Evolutionary conservation across 2,797 vertebrate genomes (phyloP).

Genomic region (Pseudochirops corinnae): DNA sequence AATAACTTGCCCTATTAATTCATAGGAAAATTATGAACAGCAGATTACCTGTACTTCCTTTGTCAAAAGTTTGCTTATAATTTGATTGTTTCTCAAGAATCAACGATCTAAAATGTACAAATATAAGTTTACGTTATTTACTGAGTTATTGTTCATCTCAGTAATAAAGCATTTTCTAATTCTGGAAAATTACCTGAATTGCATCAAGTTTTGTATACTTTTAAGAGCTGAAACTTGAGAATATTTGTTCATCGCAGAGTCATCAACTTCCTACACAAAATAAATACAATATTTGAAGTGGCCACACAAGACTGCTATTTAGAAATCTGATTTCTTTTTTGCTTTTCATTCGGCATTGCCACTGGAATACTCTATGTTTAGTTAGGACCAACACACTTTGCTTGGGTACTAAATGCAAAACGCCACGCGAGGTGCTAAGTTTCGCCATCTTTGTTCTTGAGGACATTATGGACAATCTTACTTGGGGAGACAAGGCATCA

Average conservation of each 20-base stretch:
- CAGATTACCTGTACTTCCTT: slow-evolving; percentile 72
- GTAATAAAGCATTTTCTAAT: slow-evolving; percentile 69
- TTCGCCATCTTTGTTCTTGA: neutral
- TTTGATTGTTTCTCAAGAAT: slow-evolving; percentile 76
- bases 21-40: slow-evolving; percentile 57
- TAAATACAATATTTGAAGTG: slow-evolving; percentile 66
- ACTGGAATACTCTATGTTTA: neutral
- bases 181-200: slow-evolving; percentile 85
- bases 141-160: slow-evolving; percentile 62
- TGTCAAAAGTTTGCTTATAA: slow-evolving; percentile 74
- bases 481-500: neutral
- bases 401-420: neutral
- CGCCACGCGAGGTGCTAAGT: neutral
- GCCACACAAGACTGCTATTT: slow-evolving; percentile 42
- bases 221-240: slow-evolving; percentile 62
- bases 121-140: slow-evolving; percentile 60
- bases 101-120: slow-evolving; percentile 81
- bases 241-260: slow-evolving; percentile 64
- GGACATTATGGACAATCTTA: neutral
- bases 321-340: neutral
- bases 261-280: slow-evolving; percentile 80
- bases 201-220: slow-evolving; percentile 76
- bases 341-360: neutral
- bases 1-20: slow-evolving; percentile 32
- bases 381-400: neutral